phyloP scores from a whole-genome alignment of 1,140 invertebrate species.

The Drosophila oshimai region DNA sequence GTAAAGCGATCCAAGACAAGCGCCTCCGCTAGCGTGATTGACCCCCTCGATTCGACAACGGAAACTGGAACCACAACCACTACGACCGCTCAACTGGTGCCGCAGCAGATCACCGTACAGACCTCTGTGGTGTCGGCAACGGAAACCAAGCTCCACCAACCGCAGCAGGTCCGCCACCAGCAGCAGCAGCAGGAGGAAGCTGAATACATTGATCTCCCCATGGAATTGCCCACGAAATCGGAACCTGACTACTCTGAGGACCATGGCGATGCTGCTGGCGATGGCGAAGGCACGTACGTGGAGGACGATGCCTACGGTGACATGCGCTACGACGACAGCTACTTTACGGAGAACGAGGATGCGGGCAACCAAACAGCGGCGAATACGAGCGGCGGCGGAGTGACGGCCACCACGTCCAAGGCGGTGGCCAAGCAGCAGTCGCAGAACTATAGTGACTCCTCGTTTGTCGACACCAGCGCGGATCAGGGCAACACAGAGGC shows the following conservation, averaged over 20 bases:
- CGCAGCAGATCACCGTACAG: conserved; percentile 78
- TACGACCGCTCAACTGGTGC: conserved; percentile 39
- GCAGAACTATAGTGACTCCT: conserved; percentile 55
- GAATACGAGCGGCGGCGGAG: conserved; percentile 46
- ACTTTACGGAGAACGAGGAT: conserved; percentile 82
- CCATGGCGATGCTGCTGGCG: conserved; percentile 73
- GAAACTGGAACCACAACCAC: conserved; percentile 46
- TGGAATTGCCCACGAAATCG: conserved; percentile 81
- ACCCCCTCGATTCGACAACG: conserved; percentile 49
- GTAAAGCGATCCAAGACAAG: conserved; percentile 59
- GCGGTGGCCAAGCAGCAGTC: conserved; percentile 68
- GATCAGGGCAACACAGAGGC: conserved; percentile 81
- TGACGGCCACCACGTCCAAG: conserved; percentile 75
- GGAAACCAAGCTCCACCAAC: conserved; percentile 37
- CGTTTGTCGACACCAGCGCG: conserved; percentile 70
- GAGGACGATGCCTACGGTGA: conserved; percentile 82
- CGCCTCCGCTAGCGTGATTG: conserved; percentile 46
- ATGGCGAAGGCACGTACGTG: conserved; percentile 78
- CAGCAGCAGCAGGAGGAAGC: conserved; percentile 63
- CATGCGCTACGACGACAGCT: conserved; percentile 82
- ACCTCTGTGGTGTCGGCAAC: conserved; percentile 55
- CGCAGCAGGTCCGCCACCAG: conserved; percentile 46
- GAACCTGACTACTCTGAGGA: conserved; percentile 82
- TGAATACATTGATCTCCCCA: conserved; percentile 80
- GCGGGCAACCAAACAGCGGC: conserved; percentile 50